Evolutionary conservation across 2,888 invertebrate genomes (phyloP).

Genomic region (Teinopalpus imperialis): DNA sequence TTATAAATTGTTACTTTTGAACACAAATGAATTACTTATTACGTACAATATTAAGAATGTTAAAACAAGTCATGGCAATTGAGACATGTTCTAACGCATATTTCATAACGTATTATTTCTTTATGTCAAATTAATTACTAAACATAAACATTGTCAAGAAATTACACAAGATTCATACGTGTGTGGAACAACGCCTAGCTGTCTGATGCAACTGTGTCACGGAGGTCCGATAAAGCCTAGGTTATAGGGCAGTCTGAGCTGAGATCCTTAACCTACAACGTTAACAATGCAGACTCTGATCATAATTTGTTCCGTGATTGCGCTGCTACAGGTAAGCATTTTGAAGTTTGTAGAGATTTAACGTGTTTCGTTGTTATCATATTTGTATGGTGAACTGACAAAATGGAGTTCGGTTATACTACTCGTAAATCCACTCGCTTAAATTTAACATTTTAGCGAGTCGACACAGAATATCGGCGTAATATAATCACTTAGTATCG

Average conservation of each 20-base stretch:
- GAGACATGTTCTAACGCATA: background rate
- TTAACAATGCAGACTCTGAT: slow-evolving; percentile 27
- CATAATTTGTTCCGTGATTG: slow-evolving; percentile 24
- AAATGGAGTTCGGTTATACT: too few species aligned
- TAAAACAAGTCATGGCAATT: too few species aligned
- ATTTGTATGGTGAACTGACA: too few species aligned
- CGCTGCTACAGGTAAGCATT: slow-evolving; percentile 32
- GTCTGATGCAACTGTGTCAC: slow-evolving; percentile 17
- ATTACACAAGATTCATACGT: background rate
- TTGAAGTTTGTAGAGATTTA: too few species aligned
- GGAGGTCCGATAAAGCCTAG: slow-evolving; percentile 23
- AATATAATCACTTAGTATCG: too few species aligned
- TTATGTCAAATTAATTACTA: slow-evolving; percentile 3
- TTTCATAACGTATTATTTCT: slow-evolving; percentile 5
- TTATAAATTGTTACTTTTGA: too few species aligned
- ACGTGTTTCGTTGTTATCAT: too few species aligned
- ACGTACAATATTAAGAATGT: slow-evolving; percentile 10
- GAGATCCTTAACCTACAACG: background rate
- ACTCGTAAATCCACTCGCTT: too few species aligned
- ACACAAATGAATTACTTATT: slow-evolving; percentile 21
- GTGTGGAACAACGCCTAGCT: background rate
- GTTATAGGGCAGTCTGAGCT: slow-evolving; percentile 26
- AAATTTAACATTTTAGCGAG: too few species aligned
- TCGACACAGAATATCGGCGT: too few species aligned
- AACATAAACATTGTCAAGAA: background rate